Percentiles rank a stretch among this genome's conserved stretches.
Conservation (phyloP, 1,140 invertebrate species). For the Platorchestia sp. region DNA sequence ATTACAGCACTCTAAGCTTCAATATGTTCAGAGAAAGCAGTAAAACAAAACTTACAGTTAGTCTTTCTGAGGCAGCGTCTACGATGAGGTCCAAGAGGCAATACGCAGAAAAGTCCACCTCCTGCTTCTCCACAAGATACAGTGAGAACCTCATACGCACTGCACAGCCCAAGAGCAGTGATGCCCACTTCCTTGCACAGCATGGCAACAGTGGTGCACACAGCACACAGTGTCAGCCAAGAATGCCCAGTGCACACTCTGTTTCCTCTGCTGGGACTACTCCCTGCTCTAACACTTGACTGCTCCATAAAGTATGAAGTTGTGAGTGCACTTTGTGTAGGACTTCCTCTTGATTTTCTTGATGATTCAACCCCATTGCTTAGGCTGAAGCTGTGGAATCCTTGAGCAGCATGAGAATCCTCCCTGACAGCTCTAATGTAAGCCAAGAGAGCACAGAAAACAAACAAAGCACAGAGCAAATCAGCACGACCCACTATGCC, state of each 20-base stretch:
- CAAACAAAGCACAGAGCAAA: constrained; percentile 80
- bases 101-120: constrained; percentile 25
- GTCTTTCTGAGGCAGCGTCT: constrained; percentile 28
- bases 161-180: constrained; percentile 78
- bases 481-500: constrained; percentile 97
- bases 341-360: constrained; percentile 14
- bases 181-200: constrained; percentile 93
- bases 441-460: constrained; percentile 87
- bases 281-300: neutral
- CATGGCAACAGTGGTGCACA: constrained; percentile 78
- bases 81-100: constrained; percentile 25
- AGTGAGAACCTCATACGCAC: constrained; percentile 65
- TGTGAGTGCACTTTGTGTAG: neutral
- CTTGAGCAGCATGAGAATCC: neutral
- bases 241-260: neutral
- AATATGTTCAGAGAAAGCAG: neutral
- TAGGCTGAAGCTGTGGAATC: neutral
- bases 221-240: constrained; percentile 74
- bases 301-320: neutral
- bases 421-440: constrained; percentile 79
- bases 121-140: constrained; percentile 32
- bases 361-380: constrained; percentile 15
- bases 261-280: neutral
- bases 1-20: neutral
- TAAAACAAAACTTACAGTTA: constrained; percentile 3